These are phyloP conservation scores for Leptocoma aspasia DNA, from an alignment of 2,113 vertebrate species.

Conservation along the genomic window DNA sequence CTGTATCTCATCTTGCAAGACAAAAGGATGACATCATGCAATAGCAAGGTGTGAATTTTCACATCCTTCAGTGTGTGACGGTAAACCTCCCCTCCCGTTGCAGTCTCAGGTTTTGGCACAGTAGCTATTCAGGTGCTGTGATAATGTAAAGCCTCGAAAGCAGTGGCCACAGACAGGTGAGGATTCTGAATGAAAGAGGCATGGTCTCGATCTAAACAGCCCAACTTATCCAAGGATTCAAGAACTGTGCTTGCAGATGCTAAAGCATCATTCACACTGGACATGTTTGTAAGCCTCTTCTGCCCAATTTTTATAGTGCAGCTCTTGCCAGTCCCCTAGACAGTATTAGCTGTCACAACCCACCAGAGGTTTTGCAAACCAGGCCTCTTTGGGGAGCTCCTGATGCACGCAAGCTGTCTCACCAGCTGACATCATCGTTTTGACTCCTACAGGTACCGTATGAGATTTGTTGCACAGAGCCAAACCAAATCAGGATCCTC, in stretches of 20 bases:
- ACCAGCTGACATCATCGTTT: background rate
- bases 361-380: background rate
- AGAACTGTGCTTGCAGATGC: background rate
- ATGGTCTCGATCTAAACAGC: background rate
- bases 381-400: background rate
- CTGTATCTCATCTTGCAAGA: background rate
- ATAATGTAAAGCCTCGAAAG: background rate
- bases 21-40: background rate
- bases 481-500: background rate
- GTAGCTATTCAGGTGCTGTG: background rate
- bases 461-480: background rate
- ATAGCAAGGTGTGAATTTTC: background rate
- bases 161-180: background rate
- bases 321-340: background rate
- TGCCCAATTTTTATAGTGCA: background rate
- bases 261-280: background rate
- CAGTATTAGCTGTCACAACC: background rate
- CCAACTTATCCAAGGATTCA: background rate
- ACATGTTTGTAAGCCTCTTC: background rate
- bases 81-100: background rate
- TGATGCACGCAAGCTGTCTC: background rate
- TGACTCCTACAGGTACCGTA: background rate
- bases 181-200: background rate
- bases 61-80: fast-evolving
- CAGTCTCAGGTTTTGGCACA: background rate